Evolutionary conservation across 2,113 vertebrate genomes (phyloP), one percentile per base, ranked within the genome.

Genomic region (Deroptyus accipitrinus): DNA sequence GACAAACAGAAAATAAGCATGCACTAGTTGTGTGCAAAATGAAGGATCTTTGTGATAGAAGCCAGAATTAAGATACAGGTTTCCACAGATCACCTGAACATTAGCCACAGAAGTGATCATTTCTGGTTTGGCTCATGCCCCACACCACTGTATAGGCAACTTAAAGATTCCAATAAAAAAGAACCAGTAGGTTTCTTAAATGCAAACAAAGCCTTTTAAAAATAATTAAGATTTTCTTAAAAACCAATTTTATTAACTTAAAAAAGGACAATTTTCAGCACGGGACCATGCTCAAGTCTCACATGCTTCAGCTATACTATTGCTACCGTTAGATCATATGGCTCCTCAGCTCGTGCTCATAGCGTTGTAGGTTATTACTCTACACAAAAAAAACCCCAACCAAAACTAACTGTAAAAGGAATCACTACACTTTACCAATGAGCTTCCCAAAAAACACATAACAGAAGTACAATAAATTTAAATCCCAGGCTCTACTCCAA

Each of bases 261-360:
- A 2, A 61, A 80, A 52, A 57, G 13, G 35, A 3, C 12, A 72
- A 68, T 64, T 82, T 91, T 72, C 68, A 51, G 17, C 46, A 75
- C 4, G 2, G 54, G 27, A 83, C 17, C 18, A 48, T 6, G 10
- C 67, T 89, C 25, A 74, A 82, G 1, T 22, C 13, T 70, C 31
- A 68, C 7, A 18, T 13, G 10, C 22, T 46, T 59, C 46, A 70
- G 35, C 51, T 49, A 12, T 15, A 72, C 24, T 51, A 68, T 0
- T 59, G 46, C 39, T 41, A 63, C 15, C 17, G 49, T 69, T 31
- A 35, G 27, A 76, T 15, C 10, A n/a, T 10, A 52, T 55, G 11
- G 11, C 17, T 15, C 67, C 25, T 44, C 28, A 33, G 48, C 37
- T 84, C 1, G 0, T 7, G 30, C 55, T 78, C 5, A 2, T 0